Evolutionary conservation across 30 jellyfish, hydroid and myxozoan genomes (phyloP).

Genomic region (Cassiopea xamachana): DNA sequence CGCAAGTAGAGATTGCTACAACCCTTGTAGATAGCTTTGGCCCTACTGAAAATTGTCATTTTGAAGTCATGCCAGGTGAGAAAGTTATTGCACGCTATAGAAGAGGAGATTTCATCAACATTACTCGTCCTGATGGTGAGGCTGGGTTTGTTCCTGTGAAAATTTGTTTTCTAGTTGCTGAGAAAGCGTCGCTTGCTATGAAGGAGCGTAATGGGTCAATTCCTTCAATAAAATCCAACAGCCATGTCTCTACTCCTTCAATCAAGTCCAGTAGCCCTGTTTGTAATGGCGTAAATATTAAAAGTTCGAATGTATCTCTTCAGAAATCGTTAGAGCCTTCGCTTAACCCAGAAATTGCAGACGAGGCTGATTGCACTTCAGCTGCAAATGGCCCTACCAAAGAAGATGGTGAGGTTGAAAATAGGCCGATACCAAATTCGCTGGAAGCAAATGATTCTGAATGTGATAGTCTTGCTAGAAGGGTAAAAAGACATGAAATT

Average conservation of each 20-base stretch:
- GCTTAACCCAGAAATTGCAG: neutral
- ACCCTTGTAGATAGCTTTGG: constrained; percentile 33
- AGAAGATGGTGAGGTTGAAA: neutral
- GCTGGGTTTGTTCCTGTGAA: constrained; percentile 61
- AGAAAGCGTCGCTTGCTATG: neutral
- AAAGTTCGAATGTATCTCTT: neutral
- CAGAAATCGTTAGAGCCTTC: neutral
- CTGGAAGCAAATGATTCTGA: constrained; percentile 26
- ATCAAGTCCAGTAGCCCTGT: neutral
- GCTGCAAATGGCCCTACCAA: neutral
- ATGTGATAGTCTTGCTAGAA: constrained; percentile 61
- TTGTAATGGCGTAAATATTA: neutral
- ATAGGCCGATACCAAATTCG: neutral
- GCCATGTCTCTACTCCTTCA: neutral
- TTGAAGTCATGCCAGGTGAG: constrained; percentile 50
- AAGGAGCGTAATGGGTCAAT: neutral
- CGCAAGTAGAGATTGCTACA: constrained; percentile 46
- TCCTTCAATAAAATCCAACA: neutral
- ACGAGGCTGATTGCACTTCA: neutral
- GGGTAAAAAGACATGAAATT: constrained; percentile 56
- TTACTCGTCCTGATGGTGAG: constrained; percentile 42
- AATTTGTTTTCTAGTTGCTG: constrained; percentile 42
- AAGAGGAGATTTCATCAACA: constrained; percentile 29
- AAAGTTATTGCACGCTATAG: constrained; percentile 50
- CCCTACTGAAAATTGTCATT: constrained; percentile 17